These are phyloP conservation scores for Podocnemis expansa DNA, from an alignment of 2,113 vertebrate genomes.

Conservation along the genomic window DNA sequence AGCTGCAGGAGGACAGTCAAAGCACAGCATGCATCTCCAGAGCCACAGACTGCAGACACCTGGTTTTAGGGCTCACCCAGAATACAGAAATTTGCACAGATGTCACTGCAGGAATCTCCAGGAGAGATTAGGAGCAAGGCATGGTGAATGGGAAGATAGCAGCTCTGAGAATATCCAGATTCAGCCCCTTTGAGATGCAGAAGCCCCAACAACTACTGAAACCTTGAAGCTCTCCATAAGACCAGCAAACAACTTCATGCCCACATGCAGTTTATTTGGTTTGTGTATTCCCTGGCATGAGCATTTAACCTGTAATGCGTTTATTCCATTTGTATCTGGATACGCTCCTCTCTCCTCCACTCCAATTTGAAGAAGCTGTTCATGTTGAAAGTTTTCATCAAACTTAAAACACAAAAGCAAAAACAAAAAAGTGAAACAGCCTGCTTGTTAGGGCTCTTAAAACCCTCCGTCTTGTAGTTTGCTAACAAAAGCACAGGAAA, in stretches of 20 bases:
- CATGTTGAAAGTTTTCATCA: background rate
- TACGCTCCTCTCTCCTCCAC: background rate
- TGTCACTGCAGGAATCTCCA: background rate
- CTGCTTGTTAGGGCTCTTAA: background rate
- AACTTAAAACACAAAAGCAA: background rate
- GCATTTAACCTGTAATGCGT: background rate
- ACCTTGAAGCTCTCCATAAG: background rate
- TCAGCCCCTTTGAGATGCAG: background rate
- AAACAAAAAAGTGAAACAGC: background rate
- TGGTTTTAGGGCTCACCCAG: background rate
- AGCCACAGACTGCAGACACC: too few relatives aligned
- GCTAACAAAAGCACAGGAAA: conserved; percentile 5
- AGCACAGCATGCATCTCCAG: too few relatives aligned
- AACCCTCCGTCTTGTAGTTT: background rate
- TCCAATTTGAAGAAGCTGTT: background rate
- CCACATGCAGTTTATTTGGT: background rate
- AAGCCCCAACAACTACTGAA: background rate
- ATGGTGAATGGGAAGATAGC: background rate
- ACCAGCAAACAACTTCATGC: background rate
- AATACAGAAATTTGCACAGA: background rate
- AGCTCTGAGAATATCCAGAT: background rate
- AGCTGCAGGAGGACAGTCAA: too few relatives aligned
- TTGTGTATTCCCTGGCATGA: background rate
- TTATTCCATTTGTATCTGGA: background rate
- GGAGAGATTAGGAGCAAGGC: background rate